These are phyloP conservation scores for Cyprinus carpio DNA, from an alignment of 2,113 vertebrate species.

Conservation along the genomic window DNA sequence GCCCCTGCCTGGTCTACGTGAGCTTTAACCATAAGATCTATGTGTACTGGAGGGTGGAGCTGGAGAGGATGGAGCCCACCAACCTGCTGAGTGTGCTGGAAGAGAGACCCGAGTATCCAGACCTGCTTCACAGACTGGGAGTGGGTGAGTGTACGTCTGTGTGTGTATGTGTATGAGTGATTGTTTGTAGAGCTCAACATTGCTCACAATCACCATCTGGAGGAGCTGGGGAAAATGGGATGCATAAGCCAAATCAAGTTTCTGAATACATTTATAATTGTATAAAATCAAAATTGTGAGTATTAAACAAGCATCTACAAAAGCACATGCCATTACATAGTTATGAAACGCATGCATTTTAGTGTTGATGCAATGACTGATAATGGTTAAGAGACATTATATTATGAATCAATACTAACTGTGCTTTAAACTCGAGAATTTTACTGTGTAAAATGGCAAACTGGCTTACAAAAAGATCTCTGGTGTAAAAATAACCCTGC, in stretches of 20 bases:
- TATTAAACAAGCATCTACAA: not conserved
- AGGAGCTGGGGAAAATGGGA: not conserved
- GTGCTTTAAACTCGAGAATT: not conserved
- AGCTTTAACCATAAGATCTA: conserved; percentile 97
- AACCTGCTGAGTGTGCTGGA: conserved; percentile 88
- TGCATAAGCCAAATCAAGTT: not conserved
- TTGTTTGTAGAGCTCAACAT: not conserved
- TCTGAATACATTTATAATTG: not conserved
- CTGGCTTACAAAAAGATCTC: not conserved
- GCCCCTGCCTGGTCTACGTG: conserved; percentile 95
- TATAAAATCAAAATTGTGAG: not conserved
- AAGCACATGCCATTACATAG: not conserved
- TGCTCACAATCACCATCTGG: conserved; percentile 1
- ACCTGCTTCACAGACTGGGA: conserved; percentile 76
- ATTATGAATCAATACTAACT: not conserved
- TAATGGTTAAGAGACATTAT: not conserved
- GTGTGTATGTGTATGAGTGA: not conserved
- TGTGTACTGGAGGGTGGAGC: conserved; percentile 93
- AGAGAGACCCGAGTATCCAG: conserved; percentile 75
- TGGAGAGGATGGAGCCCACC: conserved; percentile 95
- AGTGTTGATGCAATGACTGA: not conserved
- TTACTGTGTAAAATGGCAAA: not conserved
- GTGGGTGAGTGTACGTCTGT: conserved; percentile 77
- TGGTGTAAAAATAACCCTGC: not conserved
- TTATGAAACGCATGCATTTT: not conserved